Evolutionary conservation across 2,888 invertebrate species (phyloP).

Genomic region (Metallyticus violacea): DNA sequence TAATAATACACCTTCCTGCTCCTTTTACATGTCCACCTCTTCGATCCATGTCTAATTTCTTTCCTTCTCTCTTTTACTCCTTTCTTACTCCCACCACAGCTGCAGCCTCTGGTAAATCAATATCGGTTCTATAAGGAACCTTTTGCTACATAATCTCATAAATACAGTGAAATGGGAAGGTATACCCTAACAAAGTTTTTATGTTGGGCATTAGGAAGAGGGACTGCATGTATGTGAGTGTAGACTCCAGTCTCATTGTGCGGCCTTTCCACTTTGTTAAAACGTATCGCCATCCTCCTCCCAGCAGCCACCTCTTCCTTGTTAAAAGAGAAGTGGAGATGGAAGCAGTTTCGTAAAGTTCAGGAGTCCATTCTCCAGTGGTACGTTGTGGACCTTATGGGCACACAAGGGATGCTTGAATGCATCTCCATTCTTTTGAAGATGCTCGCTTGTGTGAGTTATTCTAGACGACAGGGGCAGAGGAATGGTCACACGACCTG

Average conservation of each 20-base stretch:
- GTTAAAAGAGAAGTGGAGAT: not conserved
- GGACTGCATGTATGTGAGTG: not conserved
- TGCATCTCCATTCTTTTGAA: not conserved
- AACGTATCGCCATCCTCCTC: not conserved
- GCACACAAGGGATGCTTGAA: not conserved
- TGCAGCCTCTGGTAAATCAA: not conserved
- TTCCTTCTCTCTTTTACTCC: not conserved
- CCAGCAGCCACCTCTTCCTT: not conserved
- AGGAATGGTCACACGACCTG: constrained; percentile 16
- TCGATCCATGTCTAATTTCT: not conserved
- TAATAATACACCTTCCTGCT: not conserved
- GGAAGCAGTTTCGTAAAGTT: not conserved
- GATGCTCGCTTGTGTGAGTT: not conserved
- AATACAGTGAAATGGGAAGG: not conserved
- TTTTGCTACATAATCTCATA: constrained; percentile 9
- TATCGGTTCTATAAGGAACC: not conserved
- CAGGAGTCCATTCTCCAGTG: not conserved
- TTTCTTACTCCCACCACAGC: not conserved
- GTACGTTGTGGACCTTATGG: not conserved
- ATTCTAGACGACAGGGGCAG: constrained; percentile 8
- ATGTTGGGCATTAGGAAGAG: constrained; percentile 3
- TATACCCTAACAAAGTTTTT: constrained; percentile 8
- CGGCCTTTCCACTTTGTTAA: constrained; percentile 17
- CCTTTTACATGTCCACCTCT: not conserved
- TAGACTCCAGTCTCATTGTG: not conserved